A percentile compares a stretch with the other conserved stretches of the same genome.
phyloP scores from a whole-genome alignment of 2,113 vertebrate genomes.

The Misgurnus mizolepis region DNA sequence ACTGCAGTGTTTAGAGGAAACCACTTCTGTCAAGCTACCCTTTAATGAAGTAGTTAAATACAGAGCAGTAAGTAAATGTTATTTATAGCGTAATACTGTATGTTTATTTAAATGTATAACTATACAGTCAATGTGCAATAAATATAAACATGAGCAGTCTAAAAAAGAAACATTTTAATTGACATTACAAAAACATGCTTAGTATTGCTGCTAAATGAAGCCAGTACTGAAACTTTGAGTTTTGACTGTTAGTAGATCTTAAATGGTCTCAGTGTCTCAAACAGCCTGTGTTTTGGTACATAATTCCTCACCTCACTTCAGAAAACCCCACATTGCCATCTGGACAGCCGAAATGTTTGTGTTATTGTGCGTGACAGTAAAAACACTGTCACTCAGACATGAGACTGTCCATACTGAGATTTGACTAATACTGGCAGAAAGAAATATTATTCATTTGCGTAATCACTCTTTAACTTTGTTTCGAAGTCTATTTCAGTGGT shows the following conservation, averaged over 20 bases:
- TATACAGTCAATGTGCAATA: no score
- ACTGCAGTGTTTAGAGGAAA: no score
- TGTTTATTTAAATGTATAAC: no score
- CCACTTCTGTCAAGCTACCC: constrained; percentile 41
- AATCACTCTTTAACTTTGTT: no score
- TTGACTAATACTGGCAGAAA: constrained; percentile 54
- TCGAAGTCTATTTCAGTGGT: no score
- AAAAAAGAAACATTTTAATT: no score
- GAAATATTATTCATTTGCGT: constrained; percentile 12
- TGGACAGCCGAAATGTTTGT: constrained; percentile 61
- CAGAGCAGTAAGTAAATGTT: no score
- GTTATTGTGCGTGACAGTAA: constrained; percentile 55
- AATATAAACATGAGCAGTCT: no score
- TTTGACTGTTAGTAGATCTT: neutral
- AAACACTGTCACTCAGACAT: constrained; percentile 64
- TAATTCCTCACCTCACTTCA: constrained; percentile 40
- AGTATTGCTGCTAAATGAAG: no score
- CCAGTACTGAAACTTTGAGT: no score
- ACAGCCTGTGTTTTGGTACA: constrained; percentile 41
- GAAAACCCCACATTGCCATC: constrained; percentile 61
- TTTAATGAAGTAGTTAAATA: constrained; percentile 19
- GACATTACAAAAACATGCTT: no score
- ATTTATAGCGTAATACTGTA: no score
- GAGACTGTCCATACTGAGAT: constrained; percentile 66
- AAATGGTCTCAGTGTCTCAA: constrained; percentile 23